A percentile compares a stretch with the other conserved stretches of the same genome.
phyloP scores from a whole-genome alignment of 2,888 invertebrate species.

The Cantharis rustica region DNA sequence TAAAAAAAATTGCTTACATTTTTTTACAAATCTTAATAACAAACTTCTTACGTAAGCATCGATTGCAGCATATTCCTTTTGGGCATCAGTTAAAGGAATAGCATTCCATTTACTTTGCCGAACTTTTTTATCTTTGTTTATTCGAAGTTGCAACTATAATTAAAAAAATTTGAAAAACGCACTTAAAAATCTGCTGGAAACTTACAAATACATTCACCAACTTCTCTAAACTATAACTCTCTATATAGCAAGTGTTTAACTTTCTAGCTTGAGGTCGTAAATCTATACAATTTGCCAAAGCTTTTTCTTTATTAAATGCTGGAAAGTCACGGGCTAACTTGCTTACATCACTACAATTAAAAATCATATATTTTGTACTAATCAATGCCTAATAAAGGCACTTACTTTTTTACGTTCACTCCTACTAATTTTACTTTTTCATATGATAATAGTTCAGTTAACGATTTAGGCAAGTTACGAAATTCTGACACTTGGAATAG shows the following conservation, averaged over 20 bases:
- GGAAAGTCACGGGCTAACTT: conserved; percentile 67
- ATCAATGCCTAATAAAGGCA: conserved; percentile 16
- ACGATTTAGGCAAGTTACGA: conserved; percentile 61
- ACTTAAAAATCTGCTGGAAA: conserved; percentile 6
- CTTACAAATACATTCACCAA: conserved; percentile 62
- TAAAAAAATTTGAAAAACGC: background rate
- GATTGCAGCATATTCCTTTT: conserved; percentile 66
- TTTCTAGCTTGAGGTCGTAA: conserved; percentile 63
- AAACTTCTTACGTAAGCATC: conserved; percentile 65
- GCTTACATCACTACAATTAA: conserved; percentile 61
- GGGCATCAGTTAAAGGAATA: conserved; percentile 60
- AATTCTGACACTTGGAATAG: conserved; percentile 63
- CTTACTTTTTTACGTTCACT: conserved; percentile 67
- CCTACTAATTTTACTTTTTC: conserved; percentile 65
- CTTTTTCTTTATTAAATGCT: conserved; percentile 59
- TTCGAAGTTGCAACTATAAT: conserved; percentile 58
- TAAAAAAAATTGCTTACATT: conserved; percentile 22
- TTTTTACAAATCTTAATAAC: background rate
- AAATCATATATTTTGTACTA: conserved; percentile 5
- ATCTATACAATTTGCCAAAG: conserved; percentile 65
- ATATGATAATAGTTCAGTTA: conserved; percentile 61
- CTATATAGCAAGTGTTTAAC: conserved; percentile 56
- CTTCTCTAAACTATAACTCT: conserved; percentile 66
- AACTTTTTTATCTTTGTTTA: conserved; percentile 62
- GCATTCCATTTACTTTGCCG: conserved; percentile 66